These are phyloP conservation scores for Hestina assimilis DNA, from an alignment of 1,140 invertebrate genomes.

Conservation along the genomic window DNA sequence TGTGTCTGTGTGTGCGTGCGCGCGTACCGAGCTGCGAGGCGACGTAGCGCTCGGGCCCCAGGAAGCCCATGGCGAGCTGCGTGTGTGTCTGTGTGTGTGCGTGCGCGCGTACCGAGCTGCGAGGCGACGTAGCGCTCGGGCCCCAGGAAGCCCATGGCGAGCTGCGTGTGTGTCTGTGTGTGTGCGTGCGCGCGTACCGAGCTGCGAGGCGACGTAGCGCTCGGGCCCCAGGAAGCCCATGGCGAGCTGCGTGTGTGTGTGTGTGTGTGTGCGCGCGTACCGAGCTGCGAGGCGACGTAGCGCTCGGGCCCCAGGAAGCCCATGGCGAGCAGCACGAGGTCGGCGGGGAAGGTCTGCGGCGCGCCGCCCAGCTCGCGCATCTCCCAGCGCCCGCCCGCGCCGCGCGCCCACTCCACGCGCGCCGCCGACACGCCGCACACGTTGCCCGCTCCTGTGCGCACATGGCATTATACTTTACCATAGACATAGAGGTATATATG, in stretches of 20 bases:
- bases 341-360: constrained; percentile 91
- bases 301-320: constrained; percentile 98
- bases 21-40: too few species aligned
- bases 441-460: constrained; percentile 80
- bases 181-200: constrained; percentile 68
- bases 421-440: constrained; percentile 94
- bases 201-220: constrained; percentile 86
- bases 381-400: constrained; percentile 94
- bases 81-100: neutral
- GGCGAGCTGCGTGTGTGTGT: constrained; percentile 80
- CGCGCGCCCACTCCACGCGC: constrained; percentile 95
- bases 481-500: too few species aligned
- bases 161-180: constrained; percentile 19
- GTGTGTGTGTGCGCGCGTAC: constrained; percentile 27
- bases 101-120: constrained; percentile 80
- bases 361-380: constrained; percentile 93
- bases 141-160: constrained; percentile 99
- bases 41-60: too few species aligned
- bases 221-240: constrained; percentile 99
- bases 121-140: constrained; percentile 92
- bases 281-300: constrained; percentile 87
- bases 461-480: neutral
- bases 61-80: too few species aligned
- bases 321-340: constrained; percentile 97
- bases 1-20: constrained; percentile 88